Base-by-base conservation (phyloP, 37 sponge, comb jelly and placozoan genomes). In the Hormiphora californensis region DNA sequence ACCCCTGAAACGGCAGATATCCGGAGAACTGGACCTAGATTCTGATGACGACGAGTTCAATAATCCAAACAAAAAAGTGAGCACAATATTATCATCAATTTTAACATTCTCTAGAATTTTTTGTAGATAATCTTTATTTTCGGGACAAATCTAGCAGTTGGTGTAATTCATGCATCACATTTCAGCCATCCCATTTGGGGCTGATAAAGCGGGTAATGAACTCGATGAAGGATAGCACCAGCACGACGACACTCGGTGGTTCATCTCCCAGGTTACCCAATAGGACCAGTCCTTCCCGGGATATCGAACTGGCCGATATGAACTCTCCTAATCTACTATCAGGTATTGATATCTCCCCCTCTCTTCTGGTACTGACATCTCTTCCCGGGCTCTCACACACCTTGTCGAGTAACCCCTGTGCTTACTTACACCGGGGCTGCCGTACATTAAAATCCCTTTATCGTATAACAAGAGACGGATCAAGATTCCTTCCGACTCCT, bases 301-400 rank as follows among this genome's bases (percentile, higher is more conserved):
- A 57, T 12, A 57, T 57, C 7, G 61, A 57, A 30, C 59, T 57
- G 4, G 5, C 59, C 11, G 59, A 57, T 30, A n/a, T 57, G 59
- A 65, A 65, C 68, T 73, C 81, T 41, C 32, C 81, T 33, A 73
- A 73, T 33, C 81, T 73, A n/a, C 43, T 73, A 73, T 43, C 81
- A 73, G 81, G 81, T 73, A 3, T 4, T 36, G 28, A 4, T 19
- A 57, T 19, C 25, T 12, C 4, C 7, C 5, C 59, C 59, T 4
- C 21, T 4, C 21, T n/a, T n/a, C n/a, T n/a, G n/a, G n/a, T n/a
- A n/a, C n/a, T n/a, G n/a, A n/a, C n/a, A n/a, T n/a, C n/a, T n/a
- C n/a, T n/a, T n/a, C n/a, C n/a, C n/a, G n/a, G n/a, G n/a, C n/a
- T n/a, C n/a, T n/a, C n/a, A n/a, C n/a, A n/a, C n/a, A n/a, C n/a